Evolutionary conservation across 2,888 invertebrate genomes (phyloP).

Genomic region (Drymonia ruficornis): DNA sequence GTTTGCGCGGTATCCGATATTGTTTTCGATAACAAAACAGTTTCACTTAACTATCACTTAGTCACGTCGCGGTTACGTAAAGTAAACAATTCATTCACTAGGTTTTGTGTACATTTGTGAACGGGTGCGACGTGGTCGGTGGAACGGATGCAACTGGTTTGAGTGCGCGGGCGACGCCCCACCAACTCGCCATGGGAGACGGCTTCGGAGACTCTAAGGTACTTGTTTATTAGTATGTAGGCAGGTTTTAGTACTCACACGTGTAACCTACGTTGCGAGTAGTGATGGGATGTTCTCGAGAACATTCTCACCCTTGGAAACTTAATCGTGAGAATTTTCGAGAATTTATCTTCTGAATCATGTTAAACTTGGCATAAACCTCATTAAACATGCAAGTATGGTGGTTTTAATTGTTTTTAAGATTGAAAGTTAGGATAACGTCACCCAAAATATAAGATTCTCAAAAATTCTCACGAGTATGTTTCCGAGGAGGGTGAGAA

Average conservation of each 20-base stretch:
- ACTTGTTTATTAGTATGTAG: conserved; percentile 1
- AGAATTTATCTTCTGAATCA: too few relatives aligned
- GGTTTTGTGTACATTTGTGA: conserved; percentile 34
- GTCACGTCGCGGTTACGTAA: conserved; percentile 43
- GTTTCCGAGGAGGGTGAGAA: too few relatives aligned
- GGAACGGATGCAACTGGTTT: conserved; percentile 65
- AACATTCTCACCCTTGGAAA: too few relatives aligned
- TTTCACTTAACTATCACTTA: conserved; percentile 76
- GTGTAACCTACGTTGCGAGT: too few relatives aligned
- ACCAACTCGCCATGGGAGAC: conserved; percentile 32
- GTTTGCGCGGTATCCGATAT: conserved; percentile 30
- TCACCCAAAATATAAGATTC: too few relatives aligned
- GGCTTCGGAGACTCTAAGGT: background rate
- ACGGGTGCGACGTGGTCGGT: conserved; percentile 47
- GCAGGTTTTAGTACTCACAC: background rate
- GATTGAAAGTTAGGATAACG: too few relatives aligned
- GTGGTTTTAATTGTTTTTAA: too few relatives aligned
- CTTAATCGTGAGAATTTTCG: too few relatives aligned
- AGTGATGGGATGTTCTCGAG: too few relatives aligned
- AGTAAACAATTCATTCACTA: conserved; percentile 53
- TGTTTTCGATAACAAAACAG: conserved; percentile 32
- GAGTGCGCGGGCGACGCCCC: conserved; percentile 55
- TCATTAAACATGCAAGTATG: too few relatives aligned
- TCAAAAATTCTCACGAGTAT: too few relatives aligned
- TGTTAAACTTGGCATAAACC: too few relatives aligned